Conservation (phyloP, 1,140 invertebrate genomes). For the Mycetomoellerius zeteki region DNA sequence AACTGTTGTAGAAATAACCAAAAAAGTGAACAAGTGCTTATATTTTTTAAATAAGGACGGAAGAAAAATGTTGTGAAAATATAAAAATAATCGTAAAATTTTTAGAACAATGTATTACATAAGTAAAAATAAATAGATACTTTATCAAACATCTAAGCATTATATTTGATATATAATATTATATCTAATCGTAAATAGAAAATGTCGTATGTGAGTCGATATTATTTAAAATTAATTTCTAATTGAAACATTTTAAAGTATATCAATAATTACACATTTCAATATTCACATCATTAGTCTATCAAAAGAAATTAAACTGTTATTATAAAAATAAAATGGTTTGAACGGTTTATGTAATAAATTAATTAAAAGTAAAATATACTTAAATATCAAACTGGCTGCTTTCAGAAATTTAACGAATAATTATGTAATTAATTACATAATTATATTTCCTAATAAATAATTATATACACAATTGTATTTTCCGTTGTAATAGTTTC, state of each 20-base stretch:
- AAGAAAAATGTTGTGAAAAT: not conserved
- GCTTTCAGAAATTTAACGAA: conserved; percentile 1
- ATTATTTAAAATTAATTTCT: conserved; percentile 36
- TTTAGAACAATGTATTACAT: not conserved
- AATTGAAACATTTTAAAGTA: not conserved
- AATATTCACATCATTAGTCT: not conserved
- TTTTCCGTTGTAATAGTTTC: not conserved
- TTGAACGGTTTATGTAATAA: not conserved
- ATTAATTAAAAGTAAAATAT: conserved; percentile 29
- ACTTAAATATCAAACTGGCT: not conserved
- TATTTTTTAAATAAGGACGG: not conserved
- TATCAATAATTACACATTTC: not conserved
- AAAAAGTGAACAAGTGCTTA: not conserved
- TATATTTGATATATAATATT: not conserved
- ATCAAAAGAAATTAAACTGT: conserved; percentile 1
- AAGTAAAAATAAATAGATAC: not conserved
- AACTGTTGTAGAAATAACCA: not conserved
- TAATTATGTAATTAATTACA: not conserved
- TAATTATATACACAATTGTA: not conserved
- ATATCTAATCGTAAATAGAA: not conserved
- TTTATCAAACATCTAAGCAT: not conserved
- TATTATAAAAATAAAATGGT: not conserved
- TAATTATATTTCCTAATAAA: not conserved
- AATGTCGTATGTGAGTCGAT: not conserved
- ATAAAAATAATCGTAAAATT: not conserved